Evolutionary conservation across 2,113 vertebrate species (phyloP).

Genomic region (Delphinus delphis): DNA sequence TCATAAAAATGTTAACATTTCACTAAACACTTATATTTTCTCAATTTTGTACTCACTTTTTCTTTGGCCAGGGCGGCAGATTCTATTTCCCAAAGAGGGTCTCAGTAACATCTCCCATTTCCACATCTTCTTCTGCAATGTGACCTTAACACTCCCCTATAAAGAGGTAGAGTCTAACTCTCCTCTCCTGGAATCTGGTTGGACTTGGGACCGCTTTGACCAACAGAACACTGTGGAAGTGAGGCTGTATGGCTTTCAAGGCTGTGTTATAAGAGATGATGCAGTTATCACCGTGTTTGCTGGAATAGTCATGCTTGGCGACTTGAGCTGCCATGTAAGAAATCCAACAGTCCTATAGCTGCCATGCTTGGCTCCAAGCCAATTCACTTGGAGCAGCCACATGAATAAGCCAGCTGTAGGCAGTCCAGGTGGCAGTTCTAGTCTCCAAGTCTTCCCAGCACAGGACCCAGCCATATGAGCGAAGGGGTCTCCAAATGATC

Average conservation of each 20-base stretch:
- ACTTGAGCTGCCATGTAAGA: not conserved
- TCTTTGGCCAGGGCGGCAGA: not conserved
- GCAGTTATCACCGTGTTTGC: not conserved
- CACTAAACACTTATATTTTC: not conserved
- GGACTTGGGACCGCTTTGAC: not conserved
- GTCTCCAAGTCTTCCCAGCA: not conserved
- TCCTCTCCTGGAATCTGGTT: not conserved
- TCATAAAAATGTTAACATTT: slow-evolving; percentile 1
- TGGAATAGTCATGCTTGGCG: not conserved
- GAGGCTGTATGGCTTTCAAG: not conserved
- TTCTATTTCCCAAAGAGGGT: not conserved
- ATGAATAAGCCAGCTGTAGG: not conserved
- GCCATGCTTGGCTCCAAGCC: not conserved
- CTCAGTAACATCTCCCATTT: not conserved
- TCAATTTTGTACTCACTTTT: not conserved
- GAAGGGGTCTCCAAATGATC: not conserved
- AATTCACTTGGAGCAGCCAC: not conserved
- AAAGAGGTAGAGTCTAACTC: not conserved
- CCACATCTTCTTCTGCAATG: not conserved
- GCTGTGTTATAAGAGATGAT: not conserved
- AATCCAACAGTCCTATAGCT: not conserved
- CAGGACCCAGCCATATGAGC: not conserved
- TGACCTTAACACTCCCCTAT: not conserved
- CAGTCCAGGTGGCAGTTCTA: not conserved
- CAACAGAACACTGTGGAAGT: not conserved